A percentile compares a stretch with the other conserved stretches of the same genome.
phyloP scores from a whole-genome alignment of 2,888 invertebrate species.

The Pristionchus entomophagus region DNA sequence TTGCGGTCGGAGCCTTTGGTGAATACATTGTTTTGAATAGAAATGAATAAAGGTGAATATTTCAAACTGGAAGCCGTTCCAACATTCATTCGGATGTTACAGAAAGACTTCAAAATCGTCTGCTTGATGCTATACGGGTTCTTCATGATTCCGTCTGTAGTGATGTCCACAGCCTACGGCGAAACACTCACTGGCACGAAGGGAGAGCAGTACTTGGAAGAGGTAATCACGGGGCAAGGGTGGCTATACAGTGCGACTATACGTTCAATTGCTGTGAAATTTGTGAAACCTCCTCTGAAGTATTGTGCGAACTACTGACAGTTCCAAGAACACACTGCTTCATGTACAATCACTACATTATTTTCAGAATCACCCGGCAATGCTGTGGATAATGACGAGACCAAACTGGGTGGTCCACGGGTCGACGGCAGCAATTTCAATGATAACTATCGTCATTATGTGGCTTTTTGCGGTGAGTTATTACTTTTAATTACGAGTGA shows the following conservation, averaged over 20 bases:
- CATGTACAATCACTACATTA: no score
- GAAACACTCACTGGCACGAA: background rate
- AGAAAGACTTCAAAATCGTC: background rate
- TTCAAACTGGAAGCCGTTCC: no score
- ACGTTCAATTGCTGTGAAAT: no score
- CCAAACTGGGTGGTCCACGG: background rate
- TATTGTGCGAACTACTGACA: no score
- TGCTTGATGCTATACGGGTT: background rate
- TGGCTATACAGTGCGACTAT: no score
- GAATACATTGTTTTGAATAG: background rate
- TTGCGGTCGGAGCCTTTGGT: no score
- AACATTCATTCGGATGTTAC: no score
- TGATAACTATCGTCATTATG: no score
- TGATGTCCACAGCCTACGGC: background rate
- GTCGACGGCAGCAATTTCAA: background rate
- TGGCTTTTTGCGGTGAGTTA: no score
- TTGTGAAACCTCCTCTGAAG: no score
- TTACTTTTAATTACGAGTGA: no score
- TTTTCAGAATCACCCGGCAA: background rate
- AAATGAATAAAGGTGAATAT: background rate
- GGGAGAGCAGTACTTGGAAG: background rate
- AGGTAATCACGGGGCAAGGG: background rate
- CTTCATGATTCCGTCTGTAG: background rate
- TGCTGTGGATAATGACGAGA: background rate
- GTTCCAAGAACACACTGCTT: background rate